Evolutionary conservation across 1,140 invertebrate species (phyloP).

Genomic region (Eulimnadia texana): DNA sequence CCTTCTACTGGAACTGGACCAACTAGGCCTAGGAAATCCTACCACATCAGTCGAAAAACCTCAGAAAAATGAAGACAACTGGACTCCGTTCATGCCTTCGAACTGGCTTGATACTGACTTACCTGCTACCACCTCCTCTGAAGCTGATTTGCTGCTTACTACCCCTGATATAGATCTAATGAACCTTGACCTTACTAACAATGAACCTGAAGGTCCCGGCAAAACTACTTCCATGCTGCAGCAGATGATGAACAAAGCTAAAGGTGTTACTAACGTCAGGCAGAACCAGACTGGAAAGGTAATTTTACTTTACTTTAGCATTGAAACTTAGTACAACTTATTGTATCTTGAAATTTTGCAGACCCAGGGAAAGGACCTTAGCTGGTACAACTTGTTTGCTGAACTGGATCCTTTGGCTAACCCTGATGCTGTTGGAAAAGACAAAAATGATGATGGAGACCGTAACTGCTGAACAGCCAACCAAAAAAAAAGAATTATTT

Average conservation of each 20-base stretch:
- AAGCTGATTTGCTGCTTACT: neutral
- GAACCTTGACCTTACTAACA: neutral
- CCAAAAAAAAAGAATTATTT: constrained; percentile 2
- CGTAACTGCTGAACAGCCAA: constrained; percentile 24
- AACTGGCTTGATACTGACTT: neutral
- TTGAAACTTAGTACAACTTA: too few relatives aligned
- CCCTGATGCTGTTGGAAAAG: constrained; percentile 41
- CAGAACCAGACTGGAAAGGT: neutral
- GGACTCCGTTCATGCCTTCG: constrained; percentile 3
- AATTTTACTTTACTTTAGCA: neutral
- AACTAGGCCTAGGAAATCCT: constrained; percentile 1
- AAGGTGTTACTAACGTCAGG: too few relatives aligned
- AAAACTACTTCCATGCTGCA: neutral
- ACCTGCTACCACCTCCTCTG: neutral
- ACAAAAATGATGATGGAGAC: constrained; percentile 27
- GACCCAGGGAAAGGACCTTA: constrained; percentile 32
- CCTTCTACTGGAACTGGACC: neutral
- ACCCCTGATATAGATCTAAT: neutral
- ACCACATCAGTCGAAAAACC: neutral
- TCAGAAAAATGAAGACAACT: neutral
- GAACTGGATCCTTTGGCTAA: constrained; percentile 84
- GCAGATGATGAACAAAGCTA: neutral
- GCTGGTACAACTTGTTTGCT: constrained; percentile 83
- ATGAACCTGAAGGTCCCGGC: neutral
- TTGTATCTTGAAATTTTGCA: too few relatives aligned